Conservation (phyloP, 1,140 invertebrate genomes). For the Zaprionus gabonicus region DNA sequence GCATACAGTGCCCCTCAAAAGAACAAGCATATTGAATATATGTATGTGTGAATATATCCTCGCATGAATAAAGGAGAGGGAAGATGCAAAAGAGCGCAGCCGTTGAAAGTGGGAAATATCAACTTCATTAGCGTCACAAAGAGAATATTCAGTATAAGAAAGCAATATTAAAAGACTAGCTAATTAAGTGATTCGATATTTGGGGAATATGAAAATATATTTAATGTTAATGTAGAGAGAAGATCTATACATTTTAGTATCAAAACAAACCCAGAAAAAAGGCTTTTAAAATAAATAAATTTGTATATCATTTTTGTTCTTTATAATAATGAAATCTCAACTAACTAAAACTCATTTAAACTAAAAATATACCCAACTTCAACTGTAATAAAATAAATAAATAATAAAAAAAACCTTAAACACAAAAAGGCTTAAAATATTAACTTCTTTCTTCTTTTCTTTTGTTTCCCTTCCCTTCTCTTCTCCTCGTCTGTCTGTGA, state of each 20-base stretch:
- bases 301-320: too few species aligned
- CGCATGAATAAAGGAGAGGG: background rate
- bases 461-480: background rate
- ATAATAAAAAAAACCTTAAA: background rate
- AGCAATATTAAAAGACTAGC: too few species aligned
- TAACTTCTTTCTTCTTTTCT: background rate
- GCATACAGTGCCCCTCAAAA: constrained; percentile 1
- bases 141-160: background rate
- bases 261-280: too few species aligned
- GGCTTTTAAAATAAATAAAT: too few species aligned
- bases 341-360: background rate
- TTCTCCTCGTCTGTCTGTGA: background rate
- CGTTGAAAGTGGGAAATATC: background rate
- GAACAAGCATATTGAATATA: constrained; percentile 7
- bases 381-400: background rate
- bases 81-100: background rate
- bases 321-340: too few species aligned
- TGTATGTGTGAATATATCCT: background rate
- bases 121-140: background rate
- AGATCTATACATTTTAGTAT: too few species aligned
- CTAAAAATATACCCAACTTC: background rate
- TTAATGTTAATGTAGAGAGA: too few species aligned
- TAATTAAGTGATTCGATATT: too few species aligned
- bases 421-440: background rate
- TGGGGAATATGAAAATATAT: too few species aligned